A percentile compares a stretch with the other conserved stretches of the same genome.
phyloP scores from a whole-genome alignment of 2,888 invertebrate genomes.

The Lydus trimaculatus region DNA sequence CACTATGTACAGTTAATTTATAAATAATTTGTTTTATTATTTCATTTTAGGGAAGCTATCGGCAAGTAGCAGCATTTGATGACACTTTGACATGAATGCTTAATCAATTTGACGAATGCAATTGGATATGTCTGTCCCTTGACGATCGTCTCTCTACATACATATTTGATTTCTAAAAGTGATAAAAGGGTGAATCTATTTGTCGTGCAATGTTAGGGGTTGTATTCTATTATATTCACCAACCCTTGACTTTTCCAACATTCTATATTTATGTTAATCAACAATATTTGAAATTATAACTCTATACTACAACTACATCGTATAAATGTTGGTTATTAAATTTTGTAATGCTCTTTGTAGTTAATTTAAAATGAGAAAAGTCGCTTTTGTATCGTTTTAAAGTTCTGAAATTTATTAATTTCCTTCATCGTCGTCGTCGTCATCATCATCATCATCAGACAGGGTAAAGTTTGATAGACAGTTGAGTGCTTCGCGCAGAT shows the following conservation, averaged over 20 bases:
- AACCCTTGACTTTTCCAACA: conserved; percentile 21
- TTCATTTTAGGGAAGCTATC: too few relatives aligned
- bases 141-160: conserved; percentile 8
- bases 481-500: conserved; percentile 44
- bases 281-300: too few relatives aligned
- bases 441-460: conserved; percentile 13
- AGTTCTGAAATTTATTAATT: conserved; percentile 18
- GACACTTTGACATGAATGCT: conserved; percentile 12
- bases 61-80: too few relatives aligned
- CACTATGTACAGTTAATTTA: too few relatives aligned
- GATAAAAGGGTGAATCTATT: conserved; percentile 14
- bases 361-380: neutral
- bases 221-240: conserved; percentile 5
- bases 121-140: conserved; percentile 15
- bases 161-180: conserved; percentile 20
- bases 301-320: too few relatives aligned
- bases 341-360: neutral
- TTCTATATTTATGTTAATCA: neutral
- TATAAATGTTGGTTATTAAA: neutral
- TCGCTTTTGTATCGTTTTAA: neutral
- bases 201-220: conserved; percentile 13
- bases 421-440: conserved; percentile 1
- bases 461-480: conserved; percentile 43
- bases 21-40: too few relatives aligned
- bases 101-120: conserved; percentile 22